These are phyloP conservation scores for Halichoeres trimaculatus DNA, from an alignment of 2,113 vertebrate genomes.

Conservation along the genomic window DNA sequence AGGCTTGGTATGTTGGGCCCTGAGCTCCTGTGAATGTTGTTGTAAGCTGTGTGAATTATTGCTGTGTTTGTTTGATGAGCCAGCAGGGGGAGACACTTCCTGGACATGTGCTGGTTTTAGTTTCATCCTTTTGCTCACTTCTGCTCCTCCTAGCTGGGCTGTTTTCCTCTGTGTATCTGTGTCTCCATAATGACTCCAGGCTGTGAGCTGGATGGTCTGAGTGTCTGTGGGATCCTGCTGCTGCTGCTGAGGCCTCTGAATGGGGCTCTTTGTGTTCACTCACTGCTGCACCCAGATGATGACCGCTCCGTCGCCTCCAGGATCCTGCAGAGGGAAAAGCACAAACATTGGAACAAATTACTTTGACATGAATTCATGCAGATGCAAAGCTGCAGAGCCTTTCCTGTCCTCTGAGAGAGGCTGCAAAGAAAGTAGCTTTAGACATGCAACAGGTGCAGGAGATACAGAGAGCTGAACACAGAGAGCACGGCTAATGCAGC, in stretches of 20 bases:
- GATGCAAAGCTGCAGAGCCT: not conserved
- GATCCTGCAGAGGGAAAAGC: slow-evolving; percentile 20
- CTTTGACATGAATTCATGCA: slow-evolving; percentile 13
- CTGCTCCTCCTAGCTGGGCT: slow-evolving; percentile 3
- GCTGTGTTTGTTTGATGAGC: slow-evolving; percentile 28
- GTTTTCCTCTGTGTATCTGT: slow-evolving; percentile 48
- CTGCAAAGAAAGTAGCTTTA: not conserved
- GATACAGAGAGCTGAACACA: not conserved
- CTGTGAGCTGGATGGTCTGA: slow-evolving; percentile 60
- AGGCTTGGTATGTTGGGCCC: slow-evolving; percentile 22
- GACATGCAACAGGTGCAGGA: not conserved
- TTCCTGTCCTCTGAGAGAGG: not conserved
- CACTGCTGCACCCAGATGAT: slow-evolving; percentile 46
- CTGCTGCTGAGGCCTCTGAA: slow-evolving; percentile 59
- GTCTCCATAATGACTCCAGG: slow-evolving; percentile 61
- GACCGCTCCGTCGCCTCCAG: slow-evolving; percentile 32
- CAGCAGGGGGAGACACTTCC: slow-evolving; percentile 27
- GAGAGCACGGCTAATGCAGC: slow-evolving; percentile 2
- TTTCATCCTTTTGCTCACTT: slow-evolving; percentile 23
- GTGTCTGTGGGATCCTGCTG: slow-evolving; percentile 59
- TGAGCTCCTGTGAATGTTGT: slow-evolving; percentile 50
- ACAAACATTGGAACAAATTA: slow-evolving; percentile 12
- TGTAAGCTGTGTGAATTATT: slow-evolving; percentile 41
- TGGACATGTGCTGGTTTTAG: slow-evolving; percentile 17
- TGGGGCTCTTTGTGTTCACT: slow-evolving; percentile 67